Conservation (phyloP, 2,797 vertebrate genomes). For the Vultur gryphus region DNA sequence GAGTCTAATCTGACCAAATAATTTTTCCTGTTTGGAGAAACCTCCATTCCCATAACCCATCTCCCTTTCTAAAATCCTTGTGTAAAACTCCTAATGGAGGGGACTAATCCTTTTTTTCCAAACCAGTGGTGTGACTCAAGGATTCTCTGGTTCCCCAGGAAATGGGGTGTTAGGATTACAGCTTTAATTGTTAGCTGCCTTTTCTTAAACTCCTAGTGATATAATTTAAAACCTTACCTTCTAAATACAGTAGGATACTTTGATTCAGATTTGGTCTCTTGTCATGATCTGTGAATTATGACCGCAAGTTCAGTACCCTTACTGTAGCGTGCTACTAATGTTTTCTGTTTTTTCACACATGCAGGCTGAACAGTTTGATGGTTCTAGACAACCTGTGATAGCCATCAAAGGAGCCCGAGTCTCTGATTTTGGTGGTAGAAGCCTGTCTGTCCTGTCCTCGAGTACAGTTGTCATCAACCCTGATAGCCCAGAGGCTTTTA, state of each 20-base stretch:
- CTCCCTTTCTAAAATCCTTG: not conserved
- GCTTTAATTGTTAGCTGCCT: not conserved
- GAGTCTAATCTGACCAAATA: not conserved
- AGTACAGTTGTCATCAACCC: slow-evolving; percentile 94
- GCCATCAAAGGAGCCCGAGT: slow-evolving; percentile 92
- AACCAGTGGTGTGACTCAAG: not conserved
- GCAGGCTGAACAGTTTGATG: slow-evolving; percentile 94
- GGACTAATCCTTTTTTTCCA: not conserved
- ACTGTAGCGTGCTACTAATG: not conserved
- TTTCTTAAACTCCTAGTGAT: not conserved
- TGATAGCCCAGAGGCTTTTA: slow-evolving; percentile 93
- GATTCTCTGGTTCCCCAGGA: not conserved
- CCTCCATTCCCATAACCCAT: not conserved
- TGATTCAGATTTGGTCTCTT: not conserved
- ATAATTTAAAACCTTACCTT: not conserved
- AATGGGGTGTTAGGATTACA: not conserved
- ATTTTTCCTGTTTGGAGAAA: not conserved
- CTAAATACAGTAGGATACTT: not conserved
- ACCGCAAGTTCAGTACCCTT: not conserved
- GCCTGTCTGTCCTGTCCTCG: slow-evolving; percentile 88
- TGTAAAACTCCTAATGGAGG: not conserved
- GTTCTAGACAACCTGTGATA: slow-evolving; percentile 87
- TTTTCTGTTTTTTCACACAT: slow-evolving; percentile 22
- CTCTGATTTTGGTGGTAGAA: slow-evolving; percentile 94
- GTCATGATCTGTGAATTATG: not conserved